phyloP scores from a whole-genome alignment of 2,888 invertebrate species.

The Steinernema hermaphroditum region DNA sequence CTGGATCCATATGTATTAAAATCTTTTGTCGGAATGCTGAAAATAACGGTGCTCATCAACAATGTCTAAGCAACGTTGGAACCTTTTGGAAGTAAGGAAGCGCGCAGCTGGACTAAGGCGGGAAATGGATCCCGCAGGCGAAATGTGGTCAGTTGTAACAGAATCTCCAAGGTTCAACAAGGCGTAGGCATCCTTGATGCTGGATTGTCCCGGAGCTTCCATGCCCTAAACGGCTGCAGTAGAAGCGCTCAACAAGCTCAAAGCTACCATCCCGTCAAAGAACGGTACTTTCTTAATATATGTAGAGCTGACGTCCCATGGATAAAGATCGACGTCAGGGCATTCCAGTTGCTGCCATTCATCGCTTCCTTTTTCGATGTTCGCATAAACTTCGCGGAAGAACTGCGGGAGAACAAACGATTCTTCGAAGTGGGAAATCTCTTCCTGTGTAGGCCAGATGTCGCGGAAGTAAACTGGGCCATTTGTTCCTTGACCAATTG shows the following conservation, averaged over 20 bases:
- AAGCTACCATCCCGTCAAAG: conserved; percentile 80
- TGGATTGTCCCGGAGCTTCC: neutral
- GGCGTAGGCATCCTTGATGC: conserved; percentile 78
- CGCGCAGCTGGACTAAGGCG: conserved; percentile 85
- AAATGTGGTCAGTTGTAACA: conserved; percentile 97
- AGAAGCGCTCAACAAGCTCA: neutral
- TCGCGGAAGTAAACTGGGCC: conserved; percentile 73
- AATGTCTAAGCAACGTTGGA: conserved; percentile 55
- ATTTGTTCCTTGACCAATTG: conserved; percentile 72
- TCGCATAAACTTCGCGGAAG: conserved; percentile 74
- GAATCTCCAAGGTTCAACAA: conserved; percentile 89
- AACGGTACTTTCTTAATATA: conserved; percentile 96
- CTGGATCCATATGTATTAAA: conserved; percentile 98
- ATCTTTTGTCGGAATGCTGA: conserved; percentile 79
- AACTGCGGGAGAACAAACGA: conserved; percentile 89
- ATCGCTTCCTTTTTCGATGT: conserved; percentile 76
- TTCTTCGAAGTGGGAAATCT: conserved; percentile 81
- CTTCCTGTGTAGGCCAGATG: conserved; percentile 89
- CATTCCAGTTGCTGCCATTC: conserved; percentile 83
- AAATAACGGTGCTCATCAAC: conserved; percentile 1
- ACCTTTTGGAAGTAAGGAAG: conserved; percentile 77
- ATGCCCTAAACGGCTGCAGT: neutral
- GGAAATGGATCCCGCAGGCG: conserved; percentile 95
- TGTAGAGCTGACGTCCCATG: conserved; percentile 86
- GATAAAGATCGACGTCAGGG: conserved; percentile 78